Percentiles rank a stretch among this genome's conserved stretches.
phyloP scores from a whole-genome alignment of 2,888 invertebrate genomes.

The Eulithis testata region DNA sequence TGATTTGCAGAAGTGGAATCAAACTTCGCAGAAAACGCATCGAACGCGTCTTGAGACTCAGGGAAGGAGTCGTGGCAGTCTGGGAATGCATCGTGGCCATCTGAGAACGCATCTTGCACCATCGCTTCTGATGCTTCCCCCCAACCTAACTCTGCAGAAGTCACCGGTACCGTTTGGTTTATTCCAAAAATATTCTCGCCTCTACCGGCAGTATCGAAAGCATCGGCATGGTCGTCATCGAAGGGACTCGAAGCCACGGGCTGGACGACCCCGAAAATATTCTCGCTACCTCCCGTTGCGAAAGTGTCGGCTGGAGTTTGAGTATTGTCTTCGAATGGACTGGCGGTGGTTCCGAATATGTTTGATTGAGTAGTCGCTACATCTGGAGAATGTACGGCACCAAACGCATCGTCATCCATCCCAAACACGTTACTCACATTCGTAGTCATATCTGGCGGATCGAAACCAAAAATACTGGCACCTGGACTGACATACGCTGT shows the following conservation, averaged over 20 bases:
- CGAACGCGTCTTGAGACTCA: slow-evolving; percentile 86
- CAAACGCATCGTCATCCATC: slow-evolving; percentile 41
- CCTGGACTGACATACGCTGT: slow-evolving; percentile 45
- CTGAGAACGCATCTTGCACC: slow-evolving; percentile 64
- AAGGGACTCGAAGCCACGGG: slow-evolving; percentile 38
- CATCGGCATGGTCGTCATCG: slow-evolving; percentile 29
- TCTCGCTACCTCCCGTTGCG: slow-evolving; percentile 33
- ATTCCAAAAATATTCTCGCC: slow-evolving; percentile 42
- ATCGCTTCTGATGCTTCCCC: slow-evolving; percentile 58
- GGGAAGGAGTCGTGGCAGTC: slow-evolving; percentile 41
- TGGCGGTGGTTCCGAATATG: slow-evolving; percentile 46
- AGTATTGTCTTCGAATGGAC: slow-evolving; percentile 39
- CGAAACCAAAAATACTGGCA: slow-evolving; percentile 55
- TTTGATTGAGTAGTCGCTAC: slow-evolving; percentile 41
- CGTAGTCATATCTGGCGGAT: slow-evolving; percentile 51
- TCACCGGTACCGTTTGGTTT: slow-evolving; percentile 37
- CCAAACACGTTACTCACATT: slow-evolving; percentile 44
- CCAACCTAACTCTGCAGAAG: slow-evolving; percentile 58
- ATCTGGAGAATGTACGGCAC: slow-evolving; percentile 27
- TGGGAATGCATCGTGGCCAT: slow-evolving; percentile 83
- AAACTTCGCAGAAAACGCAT: slow-evolving; percentile 95
- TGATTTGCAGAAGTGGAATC: slow-evolving; percentile 86
- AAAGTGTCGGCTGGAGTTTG: slow-evolving; percentile 37
- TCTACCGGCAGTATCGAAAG: slow-evolving; percentile 20
- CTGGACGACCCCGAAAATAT: slow-evolving; percentile 41